Conservation (phyloP, 2,888 invertebrate genomes). For the Oegoconia quadripuncta region DNA sequence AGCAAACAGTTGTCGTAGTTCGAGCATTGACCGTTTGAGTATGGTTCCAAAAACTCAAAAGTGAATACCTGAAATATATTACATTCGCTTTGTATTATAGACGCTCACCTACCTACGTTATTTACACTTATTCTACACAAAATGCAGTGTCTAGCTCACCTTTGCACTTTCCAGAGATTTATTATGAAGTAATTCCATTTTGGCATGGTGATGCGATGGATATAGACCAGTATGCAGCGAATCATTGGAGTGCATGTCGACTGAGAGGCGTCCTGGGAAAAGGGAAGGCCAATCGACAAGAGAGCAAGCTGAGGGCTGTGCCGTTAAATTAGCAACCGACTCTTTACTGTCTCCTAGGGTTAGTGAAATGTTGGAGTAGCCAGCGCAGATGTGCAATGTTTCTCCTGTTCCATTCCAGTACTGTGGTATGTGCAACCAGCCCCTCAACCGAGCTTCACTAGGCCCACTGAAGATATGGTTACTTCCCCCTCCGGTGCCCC, state of each 20-base stretch:
- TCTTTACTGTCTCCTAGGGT: conserved; percentile 70
- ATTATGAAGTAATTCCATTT: conserved; percentile 90
- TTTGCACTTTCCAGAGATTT: conserved; percentile 86
- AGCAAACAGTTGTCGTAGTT: conserved; percentile 91
- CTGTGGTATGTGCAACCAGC: conserved; percentile 89
- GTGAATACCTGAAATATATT: conserved; percentile 82
- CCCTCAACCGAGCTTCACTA: conserved; percentile 88
- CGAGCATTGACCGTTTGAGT: conserved; percentile 87
- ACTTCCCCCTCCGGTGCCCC: conserved; percentile 84
- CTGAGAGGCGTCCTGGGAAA: conserved; percentile 81
- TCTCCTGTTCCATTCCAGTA: conserved; percentile 85
- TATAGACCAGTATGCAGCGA: conserved; percentile 77
- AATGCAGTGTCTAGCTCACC: too few species aligned
- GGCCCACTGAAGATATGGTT: conserved; percentile 83
- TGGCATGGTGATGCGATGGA: conserved; percentile 84
- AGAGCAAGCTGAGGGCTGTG: conserved; percentile 85
- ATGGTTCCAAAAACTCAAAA: conserved; percentile 93
- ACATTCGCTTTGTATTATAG: not conserved
- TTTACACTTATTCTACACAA: not conserved
- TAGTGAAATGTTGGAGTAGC: conserved; percentile 86
- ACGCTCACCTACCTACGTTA: not conserved
- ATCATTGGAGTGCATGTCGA: conserved; percentile 84
- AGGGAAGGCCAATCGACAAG: conserved; percentile 83
- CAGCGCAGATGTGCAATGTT: conserved; percentile 87
- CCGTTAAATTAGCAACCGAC: conserved; percentile 81